Percentiles rank a stretch among this genome's conserved stretches.
Conservation (phyloP, 2,113 vertebrate genomes). For the Regulus satrapa region DNA sequence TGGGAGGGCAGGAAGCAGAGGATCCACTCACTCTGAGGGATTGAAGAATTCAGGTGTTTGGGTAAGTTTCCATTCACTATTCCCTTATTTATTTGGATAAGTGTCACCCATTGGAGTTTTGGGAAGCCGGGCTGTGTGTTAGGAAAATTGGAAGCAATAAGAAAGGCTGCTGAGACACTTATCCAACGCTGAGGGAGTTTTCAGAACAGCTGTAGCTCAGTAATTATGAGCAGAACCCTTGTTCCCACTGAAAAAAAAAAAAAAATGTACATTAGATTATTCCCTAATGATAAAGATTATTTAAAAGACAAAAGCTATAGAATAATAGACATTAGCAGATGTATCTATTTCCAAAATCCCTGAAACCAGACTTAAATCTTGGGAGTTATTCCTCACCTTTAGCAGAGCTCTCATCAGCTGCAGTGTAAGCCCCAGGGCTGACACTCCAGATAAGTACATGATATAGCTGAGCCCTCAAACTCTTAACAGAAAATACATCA, state of each 20-base stretch:
- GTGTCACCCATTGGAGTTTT: background rate
- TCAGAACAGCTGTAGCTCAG: background rate
- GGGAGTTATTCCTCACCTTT: background rate
- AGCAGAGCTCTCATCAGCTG: background rate
- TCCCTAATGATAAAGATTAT: background rate
- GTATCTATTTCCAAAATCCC: background rate
- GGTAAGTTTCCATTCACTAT: background rate
- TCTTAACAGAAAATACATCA: slow-evolving; percentile 42
- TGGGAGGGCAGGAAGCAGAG: background rate
- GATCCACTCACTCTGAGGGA: background rate
- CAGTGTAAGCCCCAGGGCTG: background rate
- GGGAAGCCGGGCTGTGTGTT: background rate
- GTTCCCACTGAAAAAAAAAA: background rate
- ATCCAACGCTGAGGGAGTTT: background rate
- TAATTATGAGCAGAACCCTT: background rate
- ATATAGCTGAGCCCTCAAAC: slow-evolving; percentile 39
- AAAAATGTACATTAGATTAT: background rate
- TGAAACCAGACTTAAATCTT: background rate
- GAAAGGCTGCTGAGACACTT: background rate
- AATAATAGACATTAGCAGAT: background rate
- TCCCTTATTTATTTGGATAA: background rate
- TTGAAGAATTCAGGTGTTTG: background rate
- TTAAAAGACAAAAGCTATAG: background rate
- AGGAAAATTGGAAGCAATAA: background rate
- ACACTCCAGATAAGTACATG: background rate